Evolutionary conservation across 1,140 invertebrate genomes (phyloP).

Genomic region (Antheraea mylitta): DNA sequence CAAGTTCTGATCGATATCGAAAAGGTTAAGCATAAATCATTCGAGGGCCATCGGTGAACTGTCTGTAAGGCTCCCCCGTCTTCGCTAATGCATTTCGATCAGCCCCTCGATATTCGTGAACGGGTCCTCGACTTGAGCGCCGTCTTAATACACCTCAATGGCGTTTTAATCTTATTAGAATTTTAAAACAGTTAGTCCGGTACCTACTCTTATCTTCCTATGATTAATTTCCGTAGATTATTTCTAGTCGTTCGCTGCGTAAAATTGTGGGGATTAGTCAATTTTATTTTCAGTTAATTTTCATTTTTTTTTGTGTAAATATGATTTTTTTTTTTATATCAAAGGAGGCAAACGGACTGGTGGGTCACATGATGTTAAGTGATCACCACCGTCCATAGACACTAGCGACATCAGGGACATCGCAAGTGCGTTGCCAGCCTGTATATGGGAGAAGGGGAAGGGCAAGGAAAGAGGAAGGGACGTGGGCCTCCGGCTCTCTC

Average conservation of each 20-base stretch:
- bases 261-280: not conserved
- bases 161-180: slow-evolving; percentile 9
- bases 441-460: too few relatives aligned
- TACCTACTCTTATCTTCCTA: not conserved
- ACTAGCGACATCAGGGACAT: too few relatives aligned
- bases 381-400: too few relatives aligned
- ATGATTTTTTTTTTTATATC: too few relatives aligned
- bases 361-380: too few relatives aligned
- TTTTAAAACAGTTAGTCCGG: not conserved
- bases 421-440: too few relatives aligned
- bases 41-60: not conserved
- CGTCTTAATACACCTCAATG: slow-evolving; percentile 8
- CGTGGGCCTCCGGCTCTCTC: too few relatives aligned
- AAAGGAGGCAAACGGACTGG: too few relatives aligned
- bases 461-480: too few relatives aligned
- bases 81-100: slow-evolving; percentile 11
- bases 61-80: not conserved
- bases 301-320: not conserved
- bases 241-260: not conserved
- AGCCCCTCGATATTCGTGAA: slow-evolving; percentile 5
- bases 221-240: not conserved
- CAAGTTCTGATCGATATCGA: not conserved
- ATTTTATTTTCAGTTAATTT: not conserved
- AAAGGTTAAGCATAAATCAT: slow-evolving; percentile 4
- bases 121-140: slow-evolving; percentile 4